phyloP scores from a whole-genome alignment of 2,888 invertebrate species.

The Drosophila robusta region DNA sequence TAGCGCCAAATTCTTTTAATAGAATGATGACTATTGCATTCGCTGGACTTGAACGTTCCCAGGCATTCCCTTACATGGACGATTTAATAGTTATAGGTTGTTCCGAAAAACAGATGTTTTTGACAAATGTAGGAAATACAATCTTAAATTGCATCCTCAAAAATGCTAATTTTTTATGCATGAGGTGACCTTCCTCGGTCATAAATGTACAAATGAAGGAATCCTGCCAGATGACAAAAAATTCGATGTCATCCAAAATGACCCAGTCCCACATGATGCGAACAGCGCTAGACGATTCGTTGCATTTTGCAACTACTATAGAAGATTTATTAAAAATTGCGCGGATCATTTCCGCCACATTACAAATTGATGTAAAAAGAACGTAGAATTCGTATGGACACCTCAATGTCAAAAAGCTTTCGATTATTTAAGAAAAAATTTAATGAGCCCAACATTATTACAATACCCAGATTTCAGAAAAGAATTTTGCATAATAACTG shows the following conservation, averaged over 20 bases:
- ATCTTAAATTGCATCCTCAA: too few relatives aligned
- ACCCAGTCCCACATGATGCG: background rate
- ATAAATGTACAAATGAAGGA: background rate
- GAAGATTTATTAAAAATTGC: background rate
- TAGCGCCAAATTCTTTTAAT: background rate
- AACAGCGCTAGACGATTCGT: too few relatives aligned
- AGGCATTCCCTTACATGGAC: conserved; percentile 16
- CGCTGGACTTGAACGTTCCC: background rate
- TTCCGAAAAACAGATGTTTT: too few relatives aligned
- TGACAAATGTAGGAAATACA: too few relatives aligned
- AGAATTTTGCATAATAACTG: too few relatives aligned
- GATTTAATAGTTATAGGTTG: conserved; percentile 6
- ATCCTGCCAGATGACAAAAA: too few relatives aligned
- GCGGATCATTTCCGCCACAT: background rate
- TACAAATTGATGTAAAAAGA: background rate
- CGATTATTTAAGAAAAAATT: too few relatives aligned
- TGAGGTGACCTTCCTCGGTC: background rate
- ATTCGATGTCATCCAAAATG: too few relatives aligned
- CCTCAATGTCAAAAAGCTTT: background rate
- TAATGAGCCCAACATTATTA: too few relatives aligned
- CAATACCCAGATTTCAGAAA: too few relatives aligned
- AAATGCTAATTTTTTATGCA: background rate
- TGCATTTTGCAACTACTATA: too few relatives aligned
- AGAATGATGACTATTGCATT: conserved; percentile 17
- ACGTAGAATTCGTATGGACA: background rate